A percentile compares a stretch with the other conserved stretches of the same genome.
phyloP scores from a whole-genome alignment of 2,113 vertebrate genomes.

The Myocastor coypus region DNA sequence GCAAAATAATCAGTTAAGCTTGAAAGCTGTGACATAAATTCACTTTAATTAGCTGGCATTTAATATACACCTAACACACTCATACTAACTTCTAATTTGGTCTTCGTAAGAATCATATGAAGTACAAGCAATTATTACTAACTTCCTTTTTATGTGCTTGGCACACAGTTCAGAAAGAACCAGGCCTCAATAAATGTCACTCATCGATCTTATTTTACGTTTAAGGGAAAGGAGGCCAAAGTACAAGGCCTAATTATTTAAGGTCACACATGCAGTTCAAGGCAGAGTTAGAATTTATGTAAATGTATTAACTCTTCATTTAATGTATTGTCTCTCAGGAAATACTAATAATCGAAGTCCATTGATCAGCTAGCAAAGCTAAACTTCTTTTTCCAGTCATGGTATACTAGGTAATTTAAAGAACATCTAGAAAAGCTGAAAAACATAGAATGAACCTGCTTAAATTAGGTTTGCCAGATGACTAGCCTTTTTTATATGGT shows the following conservation, averaged over 20 bases:
- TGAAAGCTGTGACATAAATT: constrained; percentile 4
- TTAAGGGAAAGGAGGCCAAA: constrained; percentile 35
- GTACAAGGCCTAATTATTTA: not conserved
- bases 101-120: not conserved
- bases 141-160: not conserved
- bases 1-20: not conserved
- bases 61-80: not conserved
- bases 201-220: not conserved
- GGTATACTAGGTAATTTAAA: not conserved
- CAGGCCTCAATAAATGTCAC: not conserved
- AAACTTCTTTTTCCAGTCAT: not conserved
- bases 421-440: not conserved
- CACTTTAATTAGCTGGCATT: not conserved
- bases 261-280: not conserved
- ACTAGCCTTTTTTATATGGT: constrained; percentile 22
- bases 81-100: constrained; percentile 10
- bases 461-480: not conserved
- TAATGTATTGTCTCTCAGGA: constrained; percentile 2
- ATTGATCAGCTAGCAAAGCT: not conserved
- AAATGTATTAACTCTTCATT: not conserved
- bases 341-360: not conserved
- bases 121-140: not conserved
- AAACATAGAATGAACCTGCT: not conserved
- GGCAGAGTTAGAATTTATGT: not conserved
- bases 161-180: not conserved